Evolutionary conservation across 2,113 vertebrate species (phyloP).

Genomic region (Solea senegalensis): DNA sequence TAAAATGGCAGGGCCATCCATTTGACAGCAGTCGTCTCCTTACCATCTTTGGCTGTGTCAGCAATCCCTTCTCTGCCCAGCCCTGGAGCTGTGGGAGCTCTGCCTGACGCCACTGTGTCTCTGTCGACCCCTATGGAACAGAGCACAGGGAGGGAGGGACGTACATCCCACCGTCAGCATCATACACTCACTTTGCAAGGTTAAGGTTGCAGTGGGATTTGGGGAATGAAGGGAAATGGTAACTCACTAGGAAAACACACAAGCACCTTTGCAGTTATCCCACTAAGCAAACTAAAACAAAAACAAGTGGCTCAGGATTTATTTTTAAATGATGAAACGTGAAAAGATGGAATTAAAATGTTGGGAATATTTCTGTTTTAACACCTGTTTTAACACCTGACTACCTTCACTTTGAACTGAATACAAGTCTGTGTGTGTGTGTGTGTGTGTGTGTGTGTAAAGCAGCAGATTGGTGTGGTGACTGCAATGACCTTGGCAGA

Average conservation of each 20-base stretch:
- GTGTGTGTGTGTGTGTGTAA: slow-evolving; percentile 26
- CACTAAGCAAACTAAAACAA: slow-evolving; percentile 76
- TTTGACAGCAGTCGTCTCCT: slow-evolving; percentile 81
- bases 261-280: slow-evolving; percentile 36
- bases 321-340: neutral
- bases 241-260: slow-evolving; percentile 41
- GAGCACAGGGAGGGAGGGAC: slow-evolving; percentile 77
- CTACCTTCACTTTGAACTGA: too few species aligned
- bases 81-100: slow-evolving; percentile 88
- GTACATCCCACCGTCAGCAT: slow-evolving; percentile 80
- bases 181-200: slow-evolving; percentile 74
- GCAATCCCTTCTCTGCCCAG: slow-evolving; percentile 89
- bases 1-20: slow-evolving; percentile 75
- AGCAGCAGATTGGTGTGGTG: slow-evolving; percentile 49
- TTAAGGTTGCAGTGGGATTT: slow-evolving; percentile 61
- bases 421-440: neutral
- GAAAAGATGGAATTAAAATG: neutral
- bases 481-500: slow-evolving; percentile 69
- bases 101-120: slow-evolving; percentile 88
- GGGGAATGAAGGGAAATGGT: slow-evolving; percentile 41
- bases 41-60: slow-evolving; percentile 89
- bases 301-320: slow-evolving; percentile 56
- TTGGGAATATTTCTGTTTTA: too few species aligned
- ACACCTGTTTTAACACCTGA: too few species aligned
- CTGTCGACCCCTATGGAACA: slow-evolving; percentile 85